A percentile compares a stretch with the other conserved stretches of the same genome.
These are phyloP conservation scores for Venustaconcha ellipsiformis DNA, from an alignment of 1,140 invertebrate species.

Conservation along the genomic window DNA sequence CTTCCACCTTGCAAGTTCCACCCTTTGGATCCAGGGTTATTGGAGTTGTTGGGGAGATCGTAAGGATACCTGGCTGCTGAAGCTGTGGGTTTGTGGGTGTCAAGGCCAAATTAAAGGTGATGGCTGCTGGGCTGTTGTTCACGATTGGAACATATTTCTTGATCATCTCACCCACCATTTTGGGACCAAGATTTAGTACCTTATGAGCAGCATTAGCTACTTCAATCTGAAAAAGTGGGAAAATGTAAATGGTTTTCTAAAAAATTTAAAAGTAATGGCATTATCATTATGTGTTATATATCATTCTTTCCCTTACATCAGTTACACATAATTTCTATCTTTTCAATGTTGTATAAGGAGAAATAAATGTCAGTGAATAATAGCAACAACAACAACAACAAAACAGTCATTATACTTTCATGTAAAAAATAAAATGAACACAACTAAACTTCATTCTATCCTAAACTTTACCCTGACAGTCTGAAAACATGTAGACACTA, in stretches of 20 bases:
- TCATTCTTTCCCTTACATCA: too few relatives aligned
- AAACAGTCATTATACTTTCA: too few relatives aligned
- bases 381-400: too few relatives aligned
- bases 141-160: constrained; percentile 64
- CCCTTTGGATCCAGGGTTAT: constrained; percentile 61
- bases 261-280: too few relatives aligned
- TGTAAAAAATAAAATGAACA: too few relatives aligned
- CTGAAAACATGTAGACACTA: too few relatives aligned
- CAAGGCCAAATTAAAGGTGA: constrained; percentile 62
- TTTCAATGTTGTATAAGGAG: too few relatives aligned
- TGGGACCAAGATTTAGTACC: constrained; percentile 62
- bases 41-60: constrained; percentile 46
- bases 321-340: too few relatives aligned
- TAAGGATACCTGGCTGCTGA: constrained; percentile 50
- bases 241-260: neutral
- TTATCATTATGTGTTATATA: too few relatives aligned
- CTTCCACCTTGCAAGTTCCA: constrained; percentile 60
- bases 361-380: too few relatives aligned
- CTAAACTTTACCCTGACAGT: too few relatives aligned
- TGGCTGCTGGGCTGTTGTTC: constrained; percentile 66
- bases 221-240: constrained; percentile 55
- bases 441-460: too few relatives aligned
- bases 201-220: constrained; percentile 64
- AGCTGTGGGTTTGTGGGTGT: constrained; percentile 55
- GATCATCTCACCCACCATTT: constrained; percentile 57